phyloP scores from a whole-genome alignment of 2,797 vertebrate species.

The Poeciliopsis paucimaculata region DNA sequence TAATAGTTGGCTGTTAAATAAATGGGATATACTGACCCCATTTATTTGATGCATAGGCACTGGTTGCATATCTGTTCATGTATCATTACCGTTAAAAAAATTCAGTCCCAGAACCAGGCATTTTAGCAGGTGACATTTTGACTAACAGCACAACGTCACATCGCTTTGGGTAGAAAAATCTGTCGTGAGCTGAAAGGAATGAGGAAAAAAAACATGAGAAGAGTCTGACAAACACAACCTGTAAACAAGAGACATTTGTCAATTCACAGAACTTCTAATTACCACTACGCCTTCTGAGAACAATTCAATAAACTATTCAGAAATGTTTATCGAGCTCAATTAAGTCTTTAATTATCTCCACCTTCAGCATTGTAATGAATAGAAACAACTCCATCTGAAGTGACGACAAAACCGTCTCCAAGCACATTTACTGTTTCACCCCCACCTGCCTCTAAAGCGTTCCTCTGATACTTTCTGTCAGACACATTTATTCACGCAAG shows the following conservation, averaged over 20 bases:
- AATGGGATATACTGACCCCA: background rate
- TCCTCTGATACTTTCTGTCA: slow-evolving; percentile 34
- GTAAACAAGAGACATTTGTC: slow-evolving; percentile 36
- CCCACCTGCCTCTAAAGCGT: slow-evolving; percentile 25
- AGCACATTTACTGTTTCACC: slow-evolving; percentile 25
- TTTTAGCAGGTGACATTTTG: background rate
- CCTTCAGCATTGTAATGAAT: slow-evolving; percentile 61
- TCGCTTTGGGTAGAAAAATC: background rate
- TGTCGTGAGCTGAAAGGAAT: background rate
- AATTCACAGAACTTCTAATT: slow-evolving; percentile 64
- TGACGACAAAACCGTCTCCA: slow-evolving; percentile 25
- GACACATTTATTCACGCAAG: slow-evolving; percentile 28
- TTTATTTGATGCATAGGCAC: background rate
- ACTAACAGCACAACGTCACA: background rate
- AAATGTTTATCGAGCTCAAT: slow-evolving; percentile 71
- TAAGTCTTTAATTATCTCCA: slow-evolving; percentile 66
- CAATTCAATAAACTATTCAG: slow-evolving; percentile 68
- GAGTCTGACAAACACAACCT: slow-evolving; percentile 21
- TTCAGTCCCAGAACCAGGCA: background rate
- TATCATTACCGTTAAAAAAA: background rate
- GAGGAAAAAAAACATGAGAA: background rate
- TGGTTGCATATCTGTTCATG: background rate
- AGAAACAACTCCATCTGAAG: slow-evolving; percentile 56
- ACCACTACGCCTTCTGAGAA: slow-evolving; percentile 51
- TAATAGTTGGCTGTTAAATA: background rate